Evolutionary conservation across 2,797 vertebrate genomes (phyloP), one percentile per base, ranked within the genome.

Genomic region (Poliocrania exsul): DNA sequence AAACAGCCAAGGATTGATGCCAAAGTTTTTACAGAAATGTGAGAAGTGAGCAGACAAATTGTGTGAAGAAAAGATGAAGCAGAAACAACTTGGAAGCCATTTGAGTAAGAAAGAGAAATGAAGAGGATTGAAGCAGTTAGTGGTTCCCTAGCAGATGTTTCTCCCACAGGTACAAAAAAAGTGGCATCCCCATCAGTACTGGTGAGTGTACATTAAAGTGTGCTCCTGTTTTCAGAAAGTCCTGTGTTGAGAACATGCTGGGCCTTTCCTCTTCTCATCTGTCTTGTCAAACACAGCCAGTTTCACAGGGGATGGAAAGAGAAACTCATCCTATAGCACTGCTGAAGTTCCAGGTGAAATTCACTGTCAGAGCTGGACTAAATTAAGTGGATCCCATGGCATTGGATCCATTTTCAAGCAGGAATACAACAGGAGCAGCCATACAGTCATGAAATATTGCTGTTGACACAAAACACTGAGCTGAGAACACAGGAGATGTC

Each of bases 201-300:
- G 54, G 10, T 5, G 53, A 50, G 35, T 3, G 29, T 5, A 54
- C 74, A 79, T 69, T n/a, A 7, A 56, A 53, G 11, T 2, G 4
- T 16, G 40, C 23, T 51, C 46, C 49, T 49, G 2, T 60, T 86
- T 44, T 25, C 73, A 83, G 35, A 6, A 42, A 49, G 31, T 10
- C 0, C 0, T 28, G 6, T 3, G 12, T 2, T 62, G 37, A 44
- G 90, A 74, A 62, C 15, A 14, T 1, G 8, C 5, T 46, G 9
- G 49, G 28, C 35, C 54, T 81, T 65, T 29, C 23, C 21, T 61
- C 12, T 49, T 54, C 61, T 65, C 51, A 31, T 15, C 33, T 35
- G 0, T 5, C n/a, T 42, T 50, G 28, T 4, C 16, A 61, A 71
- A 64, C 5, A 10, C 50, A 93, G 14, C 3, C 28, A 29, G 49